Evolutionary conservation across 2,888 invertebrate species (phyloP).

Genomic region (Phortica okadai): DNA sequence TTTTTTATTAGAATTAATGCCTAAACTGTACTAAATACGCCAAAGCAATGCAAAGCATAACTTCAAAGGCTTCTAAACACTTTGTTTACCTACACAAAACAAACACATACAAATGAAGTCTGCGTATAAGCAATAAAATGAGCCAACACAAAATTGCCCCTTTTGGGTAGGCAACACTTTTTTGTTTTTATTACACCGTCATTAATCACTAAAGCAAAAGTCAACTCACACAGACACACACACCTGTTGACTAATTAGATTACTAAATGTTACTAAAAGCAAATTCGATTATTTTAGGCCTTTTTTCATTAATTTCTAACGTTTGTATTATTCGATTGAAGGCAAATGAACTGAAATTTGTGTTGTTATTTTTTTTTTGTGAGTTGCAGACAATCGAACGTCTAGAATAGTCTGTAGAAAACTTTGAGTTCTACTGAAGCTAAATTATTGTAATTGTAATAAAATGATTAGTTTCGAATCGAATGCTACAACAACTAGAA

Average conservation of each 20-base stretch:
- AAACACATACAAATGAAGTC: background rate
- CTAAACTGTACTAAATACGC: no score
- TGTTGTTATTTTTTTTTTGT: slow-evolving; percentile 19
- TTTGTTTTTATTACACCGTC: no score
- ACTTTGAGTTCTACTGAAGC: slow-evolving; percentile 1
- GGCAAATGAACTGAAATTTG: slow-evolving; percentile 24
- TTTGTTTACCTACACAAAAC: background rate
- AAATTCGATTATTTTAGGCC: background rate
- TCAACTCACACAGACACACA: background rate
- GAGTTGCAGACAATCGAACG: background rate
- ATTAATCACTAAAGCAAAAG: background rate
- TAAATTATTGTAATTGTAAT: background rate
- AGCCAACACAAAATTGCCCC: background rate
- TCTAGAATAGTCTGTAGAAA: background rate
- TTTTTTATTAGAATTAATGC: no score
- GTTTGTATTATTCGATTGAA: background rate
- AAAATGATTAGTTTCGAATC: background rate
- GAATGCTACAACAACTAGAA: slow-evolving; percentile 10
- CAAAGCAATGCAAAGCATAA: no score
- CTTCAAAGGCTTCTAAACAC: no score
- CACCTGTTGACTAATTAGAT: slow-evolving; percentile 31
- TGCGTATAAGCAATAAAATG: no score
- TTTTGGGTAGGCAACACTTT: slow-evolving; percentile 2
- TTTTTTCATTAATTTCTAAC: background rate
- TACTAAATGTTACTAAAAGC: slow-evolving; percentile 20